Evolutionary conservation across 2,113 vertebrate genomes (phyloP).

Genomic region (Lycocorax pyrrhopterus): DNA sequence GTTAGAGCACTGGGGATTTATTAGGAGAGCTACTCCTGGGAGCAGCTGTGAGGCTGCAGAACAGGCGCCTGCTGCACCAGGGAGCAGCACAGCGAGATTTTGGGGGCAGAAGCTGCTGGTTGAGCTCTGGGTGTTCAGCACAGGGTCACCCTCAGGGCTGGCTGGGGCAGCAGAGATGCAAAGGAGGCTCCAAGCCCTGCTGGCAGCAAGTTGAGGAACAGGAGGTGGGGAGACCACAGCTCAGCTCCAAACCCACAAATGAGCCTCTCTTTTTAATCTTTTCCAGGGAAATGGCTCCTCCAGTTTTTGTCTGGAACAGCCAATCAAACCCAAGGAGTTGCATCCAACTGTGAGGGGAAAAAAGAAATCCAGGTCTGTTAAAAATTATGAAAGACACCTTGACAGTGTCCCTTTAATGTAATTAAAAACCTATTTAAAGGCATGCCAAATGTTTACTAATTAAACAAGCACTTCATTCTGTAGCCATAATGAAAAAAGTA

Average conservation of each 20-base stretch:
- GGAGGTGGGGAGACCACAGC: neutral
- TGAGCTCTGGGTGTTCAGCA: neutral
- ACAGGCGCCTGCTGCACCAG: neutral
- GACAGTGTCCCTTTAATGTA: constrained; percentile 44
- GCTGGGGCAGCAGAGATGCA: neutral
- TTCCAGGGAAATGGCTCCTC: neutral
- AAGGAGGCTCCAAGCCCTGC: neutral
- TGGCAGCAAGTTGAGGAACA: neutral
- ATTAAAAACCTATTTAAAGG: constrained; percentile 63
- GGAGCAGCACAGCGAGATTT: neutral
- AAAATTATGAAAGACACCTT: constrained; percentile 57
- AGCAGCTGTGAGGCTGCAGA: neutral
- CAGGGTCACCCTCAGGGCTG: neutral
- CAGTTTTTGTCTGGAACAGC: neutral
- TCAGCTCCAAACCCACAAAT: neutral
- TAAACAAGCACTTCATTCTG: constrained; percentile 19
- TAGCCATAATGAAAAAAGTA: constrained; percentile 34
- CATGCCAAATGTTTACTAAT: constrained; percentile 66
- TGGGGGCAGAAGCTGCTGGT: neutral
- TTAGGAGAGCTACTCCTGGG: neutral
- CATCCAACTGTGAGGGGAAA: neutral
- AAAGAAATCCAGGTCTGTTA: neutral
- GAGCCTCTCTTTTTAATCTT: neutral
- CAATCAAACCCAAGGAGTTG: neutral
- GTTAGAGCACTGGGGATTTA: neutral